Conservation (phyloP, 2,888 invertebrate genomes). For the Pachliopta kotzebuea region DNA sequence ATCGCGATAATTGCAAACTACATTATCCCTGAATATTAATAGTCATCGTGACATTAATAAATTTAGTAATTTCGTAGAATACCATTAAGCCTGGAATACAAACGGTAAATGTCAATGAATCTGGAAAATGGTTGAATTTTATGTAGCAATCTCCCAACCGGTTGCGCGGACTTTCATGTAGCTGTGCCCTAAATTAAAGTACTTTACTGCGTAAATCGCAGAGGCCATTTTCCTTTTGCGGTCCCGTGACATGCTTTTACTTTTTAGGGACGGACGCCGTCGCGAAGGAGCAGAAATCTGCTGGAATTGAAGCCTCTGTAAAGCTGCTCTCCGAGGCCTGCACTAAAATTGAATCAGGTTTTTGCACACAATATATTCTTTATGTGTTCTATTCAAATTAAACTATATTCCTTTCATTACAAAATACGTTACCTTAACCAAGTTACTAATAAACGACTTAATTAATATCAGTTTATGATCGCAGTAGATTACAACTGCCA, state of each 20-base stretch:
- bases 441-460: slow-evolving; percentile 23
- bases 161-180: slow-evolving; percentile 28
- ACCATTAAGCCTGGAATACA: not conserved
- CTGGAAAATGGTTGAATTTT: slow-evolving; percentile 14
- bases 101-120: not conserved
- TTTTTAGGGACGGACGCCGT: slow-evolving; percentile 53
- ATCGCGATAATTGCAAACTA: too few species aligned
- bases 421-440: not conserved
- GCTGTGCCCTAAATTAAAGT: slow-evolving; percentile 38
- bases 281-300: slow-evolving; percentile 46
- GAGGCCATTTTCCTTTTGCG: slow-evolving; percentile 39
- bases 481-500: slow-evolving; percentile 14
- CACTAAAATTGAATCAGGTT: slow-evolving; percentile 38
- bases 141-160: slow-evolving; percentile 8
- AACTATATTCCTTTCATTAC: not conserved
- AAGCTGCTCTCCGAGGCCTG: slow-evolving; percentile 34
- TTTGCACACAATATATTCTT: slow-evolving; percentile 1
- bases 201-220: slow-evolving; percentile 46
- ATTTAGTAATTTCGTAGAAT: too few species aligned
- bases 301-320: slow-evolving; percentile 42
- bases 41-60: too few species aligned
- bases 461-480: slow-evolving; percentile 16
- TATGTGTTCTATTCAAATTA: not conserved
- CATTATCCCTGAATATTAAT: too few species aligned
- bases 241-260: slow-evolving; percentile 42